These are phyloP conservation scores for Phoenoteleia sp. DNA, from an alignment of 2,888 invertebrate genomes.

Conservation along the genomic window DNA sequence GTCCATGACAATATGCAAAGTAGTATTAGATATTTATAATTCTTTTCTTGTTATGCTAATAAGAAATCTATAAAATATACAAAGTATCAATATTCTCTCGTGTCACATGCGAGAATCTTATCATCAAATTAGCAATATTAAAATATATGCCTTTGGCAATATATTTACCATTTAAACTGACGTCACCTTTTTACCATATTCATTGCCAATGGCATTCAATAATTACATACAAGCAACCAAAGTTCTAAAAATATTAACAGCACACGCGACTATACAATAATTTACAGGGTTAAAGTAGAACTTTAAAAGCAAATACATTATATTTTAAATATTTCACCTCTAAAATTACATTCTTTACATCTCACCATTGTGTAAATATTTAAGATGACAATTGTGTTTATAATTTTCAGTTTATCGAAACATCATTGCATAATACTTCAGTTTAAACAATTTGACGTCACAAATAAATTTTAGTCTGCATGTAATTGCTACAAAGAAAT, in stretches of 20 bases:
- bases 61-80: not conserved
- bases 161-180: slow-evolving; percentile 67
- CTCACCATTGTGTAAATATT: too few relatives aligned
- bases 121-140: slow-evolving; percentile 27
- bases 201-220: slow-evolving; percentile 75
- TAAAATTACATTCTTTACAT: too few relatives aligned
- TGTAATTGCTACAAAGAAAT: slow-evolving; percentile 28
- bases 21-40: not conserved
- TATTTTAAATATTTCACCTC: too few relatives aligned
- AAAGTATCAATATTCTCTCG: not conserved
- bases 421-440: not conserved
- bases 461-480: slow-evolving; percentile 15
- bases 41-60: slow-evolving; percentile 18
- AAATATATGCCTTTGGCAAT: slow-evolving; percentile 56
- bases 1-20: not conserved
- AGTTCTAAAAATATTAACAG: slow-evolving; percentile 17
- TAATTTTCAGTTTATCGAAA: not conserved
- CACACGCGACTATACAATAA: not conserved
- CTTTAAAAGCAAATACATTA: too few relatives aligned
- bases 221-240: slow-evolving; percentile 61
- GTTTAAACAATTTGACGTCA: slow-evolving; percentile 10
- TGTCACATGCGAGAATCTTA: not conserved
- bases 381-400: not conserved
- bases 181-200: slow-evolving; percentile 72
- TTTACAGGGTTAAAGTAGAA: not conserved